Conservation (phyloP, 2,797 vertebrate species). For the Anableps anableps region DNA sequence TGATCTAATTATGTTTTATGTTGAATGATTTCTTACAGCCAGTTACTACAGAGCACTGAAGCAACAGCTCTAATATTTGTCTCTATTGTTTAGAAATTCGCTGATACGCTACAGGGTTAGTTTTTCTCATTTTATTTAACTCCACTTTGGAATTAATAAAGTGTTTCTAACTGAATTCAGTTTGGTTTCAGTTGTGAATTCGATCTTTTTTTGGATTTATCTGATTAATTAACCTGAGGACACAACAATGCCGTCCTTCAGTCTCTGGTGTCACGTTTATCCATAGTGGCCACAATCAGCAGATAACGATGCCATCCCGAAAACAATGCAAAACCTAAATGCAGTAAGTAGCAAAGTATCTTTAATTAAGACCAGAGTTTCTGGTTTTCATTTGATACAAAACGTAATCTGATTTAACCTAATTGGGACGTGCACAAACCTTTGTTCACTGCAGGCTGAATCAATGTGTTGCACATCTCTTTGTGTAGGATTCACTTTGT, state of each 20-base stretch:
- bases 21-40: too few relatives aligned
- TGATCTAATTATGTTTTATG: too few relatives aligned
- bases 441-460: constrained; percentile 48
- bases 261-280: not conserved
- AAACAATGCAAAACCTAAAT: not conserved
- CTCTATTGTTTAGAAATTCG: too few relatives aligned
- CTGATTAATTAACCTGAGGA: not conserved
- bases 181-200: too few relatives aligned
- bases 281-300: not conserved
- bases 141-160: too few relatives aligned
- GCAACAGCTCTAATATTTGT: too few relatives aligned
- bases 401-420: constrained; percentile 59
- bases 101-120: too few relatives aligned
- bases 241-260: not conserved
- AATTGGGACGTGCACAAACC: constrained; percentile 46
- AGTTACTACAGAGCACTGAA: too few relatives aligned
- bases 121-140: too few relatives aligned
- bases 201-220: too few relatives aligned
- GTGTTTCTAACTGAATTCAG: too few relatives aligned
- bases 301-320: not conserved
- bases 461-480: constrained; percentile 14
- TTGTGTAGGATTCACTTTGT: constrained; percentile 1
- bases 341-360: constrained; percentile 11
- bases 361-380: constrained; percentile 58
- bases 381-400: constrained; percentile 32